Evolutionary conservation across 2,888 invertebrate species (phyloP), one percentile per base, ranked within the genome.

Genomic region (Smittia aterrima): DNA sequence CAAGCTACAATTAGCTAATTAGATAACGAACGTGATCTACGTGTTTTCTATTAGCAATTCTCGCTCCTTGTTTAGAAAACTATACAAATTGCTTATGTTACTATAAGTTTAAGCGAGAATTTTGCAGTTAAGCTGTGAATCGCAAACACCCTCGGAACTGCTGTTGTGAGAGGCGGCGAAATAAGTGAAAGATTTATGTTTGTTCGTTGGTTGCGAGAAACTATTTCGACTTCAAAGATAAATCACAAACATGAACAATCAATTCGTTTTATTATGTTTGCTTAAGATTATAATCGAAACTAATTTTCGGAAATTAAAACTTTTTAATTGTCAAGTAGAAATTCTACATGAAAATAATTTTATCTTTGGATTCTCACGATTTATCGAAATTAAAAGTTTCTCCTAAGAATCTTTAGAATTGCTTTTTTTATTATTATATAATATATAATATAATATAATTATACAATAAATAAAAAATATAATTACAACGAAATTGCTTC

Each of bases 1-100:
- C 25, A 32, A 71, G 70, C 70, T 71, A 71, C 70, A 71, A 71
- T 71, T 71, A 71, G 70, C 54, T 71, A 71, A 71, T 71, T 71
- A 71, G 47, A 71, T 71, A 71, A 54, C 16, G 27, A 71, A 71
- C 70, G 70, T 71, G 70, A 71, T 71, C 27, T 71, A 71, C 70
- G 70, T 71, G 70, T 71, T 54, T 54, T 71, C 54, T 54, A 53
- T 68, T 68, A 32, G 41, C 41, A 58, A 58, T 58, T n/a, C n/a
- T 58, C 58, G 22, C 58, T 38, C 22, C n/a, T 58, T 6, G 47
- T 16, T 47, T 47, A 20, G 58, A 22, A 58, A 58, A 58, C 58
- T 58, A 58, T 22, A 58, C 58, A 58, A 58, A 47, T 47, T 47
- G 47, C n/a, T 47, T 47, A 47, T 47, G 47, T 47, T 47, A 47